Conservation (phyloP, 30 jellyfish, hydroid and myxozoan species). For the Rhopilema esculentum region DNA sequence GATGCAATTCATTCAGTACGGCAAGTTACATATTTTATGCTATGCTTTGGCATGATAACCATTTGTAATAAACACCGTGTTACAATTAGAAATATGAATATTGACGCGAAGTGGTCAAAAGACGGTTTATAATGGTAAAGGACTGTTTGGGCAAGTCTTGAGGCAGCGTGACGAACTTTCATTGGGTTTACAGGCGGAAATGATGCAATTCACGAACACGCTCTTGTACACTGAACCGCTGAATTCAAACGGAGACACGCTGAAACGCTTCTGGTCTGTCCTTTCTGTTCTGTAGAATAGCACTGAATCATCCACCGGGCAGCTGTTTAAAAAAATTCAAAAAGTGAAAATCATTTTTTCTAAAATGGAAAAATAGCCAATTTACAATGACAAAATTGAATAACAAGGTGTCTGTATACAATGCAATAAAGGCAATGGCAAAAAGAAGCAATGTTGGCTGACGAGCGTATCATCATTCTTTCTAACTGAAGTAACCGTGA, state of each 20-base stretch:
- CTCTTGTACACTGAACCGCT: constrained; percentile 22
- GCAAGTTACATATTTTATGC: no score
- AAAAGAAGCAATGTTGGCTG: no score
- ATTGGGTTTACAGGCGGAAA: constrained; percentile 75
- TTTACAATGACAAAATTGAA: not conserved
- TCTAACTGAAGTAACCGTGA: no score
- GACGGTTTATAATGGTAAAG: not conserved
- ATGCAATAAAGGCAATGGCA: no score
- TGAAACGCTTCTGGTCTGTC: constrained; percentile 41
- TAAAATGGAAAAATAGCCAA: not conserved
- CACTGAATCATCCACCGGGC: constrained; percentile 70
- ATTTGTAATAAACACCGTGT: not conserved
- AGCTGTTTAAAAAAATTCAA: constrained; percentile 19
- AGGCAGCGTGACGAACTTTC: constrained; percentile 46
- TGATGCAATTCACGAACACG: constrained; percentile 70
- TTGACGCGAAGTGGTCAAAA: not conserved
- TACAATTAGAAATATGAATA: no score
- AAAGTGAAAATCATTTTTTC: no score
- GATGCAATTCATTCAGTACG: no score
- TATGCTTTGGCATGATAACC: not conserved
- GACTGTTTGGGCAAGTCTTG: constrained; percentile 48
- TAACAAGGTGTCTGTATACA: no score
- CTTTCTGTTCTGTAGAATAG: constrained; percentile 53
- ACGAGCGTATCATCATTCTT: no score
- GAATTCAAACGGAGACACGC: constrained; percentile 80